Base-by-base conservation (phyloP, 2,113 vertebrate genomes). In the Casuarius casuarius region DNA sequence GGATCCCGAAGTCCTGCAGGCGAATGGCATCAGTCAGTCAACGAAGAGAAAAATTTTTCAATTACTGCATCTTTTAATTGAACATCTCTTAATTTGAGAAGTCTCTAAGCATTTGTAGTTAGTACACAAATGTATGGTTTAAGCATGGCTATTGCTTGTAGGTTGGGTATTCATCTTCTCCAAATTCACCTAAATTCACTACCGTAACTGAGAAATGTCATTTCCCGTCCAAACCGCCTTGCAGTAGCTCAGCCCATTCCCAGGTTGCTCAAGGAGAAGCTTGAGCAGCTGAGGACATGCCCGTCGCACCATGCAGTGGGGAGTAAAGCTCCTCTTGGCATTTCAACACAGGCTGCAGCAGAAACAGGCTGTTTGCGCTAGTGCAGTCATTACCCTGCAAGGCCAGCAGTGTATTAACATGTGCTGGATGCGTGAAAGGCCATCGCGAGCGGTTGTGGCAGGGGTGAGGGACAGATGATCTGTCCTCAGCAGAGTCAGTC, bases 361-460 rank as follows among this genome's bases (percentile, higher is more conserved):
- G 13, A 6, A 66, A 8, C 40, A 21, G 74, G 46, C 65, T 2
- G 1, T 10, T 35, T 25, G 59, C 29, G 40, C 9, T 3, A 89
- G 62, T 65, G 2, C 33, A 25, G n/a, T 11, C 48, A 48, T 95
- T 11, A 4, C 44, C 38, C 35, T 5, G 0, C 72, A 75, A 80
- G 38, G 25, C 74, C n/a, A 31, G 0, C 63, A 38, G 20, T 0
- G 0, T 18, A 12, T 35, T 49, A 1, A 0, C 19, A 19, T 9
- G 56, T 22, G 49, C 70, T 62, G 78, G 40, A 21, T 54, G 49
- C 4, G 7, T 25, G 72, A 38, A 9, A 85, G 80, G 42, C 90
- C 38, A 1, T 7, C 2, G 0, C 12, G n/a, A 59, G 35, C 73
- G 35, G 21, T 44, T 0, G 0, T 25, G 56, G 56, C 76, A 82